phyloP scores from a whole-genome alignment of 2,113 vertebrate genomes.

The Crotalus helleri region DNA sequence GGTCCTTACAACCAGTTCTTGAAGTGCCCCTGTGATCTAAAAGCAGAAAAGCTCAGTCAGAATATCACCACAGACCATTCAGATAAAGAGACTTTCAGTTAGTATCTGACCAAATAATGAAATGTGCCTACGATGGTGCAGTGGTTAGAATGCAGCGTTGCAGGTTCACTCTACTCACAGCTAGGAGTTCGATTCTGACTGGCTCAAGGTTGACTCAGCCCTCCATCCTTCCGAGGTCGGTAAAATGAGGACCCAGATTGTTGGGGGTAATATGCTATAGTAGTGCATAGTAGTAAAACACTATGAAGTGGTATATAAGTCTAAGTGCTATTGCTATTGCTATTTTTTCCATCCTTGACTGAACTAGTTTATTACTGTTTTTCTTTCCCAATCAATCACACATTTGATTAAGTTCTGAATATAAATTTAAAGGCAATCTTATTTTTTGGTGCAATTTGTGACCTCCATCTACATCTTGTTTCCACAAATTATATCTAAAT shows the following conservation, averaged over 20 bases:
- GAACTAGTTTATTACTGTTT: not conserved
- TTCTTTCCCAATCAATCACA: not conserved
- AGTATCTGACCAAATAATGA: not conserved
- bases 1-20: not conserved
- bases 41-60: not conserved
- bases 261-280: too few species aligned
- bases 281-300: too few species aligned
- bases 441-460: not conserved
- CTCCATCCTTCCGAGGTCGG: too few species aligned
- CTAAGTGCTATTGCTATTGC: too few species aligned
- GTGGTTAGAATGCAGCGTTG: too few species aligned
- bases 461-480: not conserved
- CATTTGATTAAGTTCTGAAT: not conserved
- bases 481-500: not conserved
- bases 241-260: too few species aligned
- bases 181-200: too few species aligned
- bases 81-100: not conserved
- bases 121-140: too few species aligned
- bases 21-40: not conserved
- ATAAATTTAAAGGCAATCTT: not conserved
- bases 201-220: too few species aligned
- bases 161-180: too few species aligned
- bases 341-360: not conserved
- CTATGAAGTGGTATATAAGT: too few species aligned
- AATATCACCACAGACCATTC: not conserved